These are phyloP conservation scores for Coregonus ussuriensis DNA, from an alignment of 2,797 vertebrate genomes.

Conservation along the genomic window DNA sequence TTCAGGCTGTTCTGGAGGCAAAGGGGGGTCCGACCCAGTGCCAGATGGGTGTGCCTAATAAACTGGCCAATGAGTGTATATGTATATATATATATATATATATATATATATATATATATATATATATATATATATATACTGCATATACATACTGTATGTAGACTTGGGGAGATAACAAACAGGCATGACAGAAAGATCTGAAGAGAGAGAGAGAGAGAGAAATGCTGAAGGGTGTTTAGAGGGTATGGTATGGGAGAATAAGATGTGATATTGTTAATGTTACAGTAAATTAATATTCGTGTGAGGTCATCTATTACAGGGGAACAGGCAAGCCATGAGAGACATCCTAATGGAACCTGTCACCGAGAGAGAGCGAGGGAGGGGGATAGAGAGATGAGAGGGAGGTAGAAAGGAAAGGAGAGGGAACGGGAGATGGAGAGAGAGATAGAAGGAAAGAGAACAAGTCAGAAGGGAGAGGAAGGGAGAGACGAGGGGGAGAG, in stretches of 20 bases:
- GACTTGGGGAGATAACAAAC: slow-evolving; percentile 47
- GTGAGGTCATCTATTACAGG: slow-evolving; percentile 75
- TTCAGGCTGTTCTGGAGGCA: no score
- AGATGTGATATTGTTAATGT: slow-evolving; percentile 76
- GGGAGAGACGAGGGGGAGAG: slow-evolving; percentile 19
- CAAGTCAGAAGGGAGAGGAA: slow-evolving; percentile 28
- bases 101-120: no score
- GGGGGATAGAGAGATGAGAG: background rate
- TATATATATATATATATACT: no score
- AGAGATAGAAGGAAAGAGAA: no score
- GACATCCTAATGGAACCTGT: slow-evolving; percentile 74
- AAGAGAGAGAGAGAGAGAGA: slow-evolving; percentile 25
- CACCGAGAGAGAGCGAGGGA: slow-evolving; percentile 1
- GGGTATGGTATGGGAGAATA: slow-evolving; percentile 60
- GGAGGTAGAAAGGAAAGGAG: background rate
- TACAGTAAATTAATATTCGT: slow-evolving; percentile 79
- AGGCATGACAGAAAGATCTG: slow-evolving; percentile 35
- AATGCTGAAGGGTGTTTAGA: slow-evolving; percentile 73
- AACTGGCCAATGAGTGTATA: no score
- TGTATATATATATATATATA: no score
- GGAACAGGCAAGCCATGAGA: slow-evolving; percentile 66
- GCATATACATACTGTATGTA: slow-evolving; percentile 14
- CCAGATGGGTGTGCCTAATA: no score
- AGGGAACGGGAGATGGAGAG: background rate
- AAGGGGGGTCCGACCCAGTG: no score